A percentile compares a stretch with the other conserved stretches of the same genome.
Evolutionary conservation across 2,888 invertebrate species (phyloP).

Genomic region (Atrina japonica): DNA sequence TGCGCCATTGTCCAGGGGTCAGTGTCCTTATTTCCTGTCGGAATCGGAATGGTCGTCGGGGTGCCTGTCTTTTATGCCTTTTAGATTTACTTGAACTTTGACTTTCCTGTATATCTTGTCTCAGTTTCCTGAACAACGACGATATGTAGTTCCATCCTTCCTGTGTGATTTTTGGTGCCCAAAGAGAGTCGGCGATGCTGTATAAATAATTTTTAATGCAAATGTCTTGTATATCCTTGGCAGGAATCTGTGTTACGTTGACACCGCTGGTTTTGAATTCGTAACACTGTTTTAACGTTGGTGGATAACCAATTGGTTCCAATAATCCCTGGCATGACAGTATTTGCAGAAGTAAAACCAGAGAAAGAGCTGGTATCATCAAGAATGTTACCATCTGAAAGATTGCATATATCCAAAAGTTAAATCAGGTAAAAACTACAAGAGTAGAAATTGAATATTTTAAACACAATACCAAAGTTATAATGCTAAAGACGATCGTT

Average conservation of each 20-base stretch:
- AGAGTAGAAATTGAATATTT: no score
- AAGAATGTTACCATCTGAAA: no score
- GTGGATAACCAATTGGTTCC: constrained; percentile 12
- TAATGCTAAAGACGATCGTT: no score
- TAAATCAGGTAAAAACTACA: no score
- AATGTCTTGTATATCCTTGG: constrained; percentile 10
- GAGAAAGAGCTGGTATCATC: no score
- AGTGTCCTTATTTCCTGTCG: constrained; percentile 24
- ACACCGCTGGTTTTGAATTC: constrained; percentile 8
- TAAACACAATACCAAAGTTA: no score
- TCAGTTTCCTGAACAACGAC: constrained; percentile 26
- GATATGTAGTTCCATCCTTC: constrained; percentile 29
- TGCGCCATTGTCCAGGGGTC: no score
- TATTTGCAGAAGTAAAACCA: no score
- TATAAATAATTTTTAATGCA: constrained; percentile 12
- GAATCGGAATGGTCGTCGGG: neutral
- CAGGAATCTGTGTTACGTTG: constrained; percentile 2
- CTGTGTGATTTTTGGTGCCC: constrained; percentile 29
- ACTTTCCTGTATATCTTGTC: constrained; percentile 1
- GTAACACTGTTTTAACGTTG: constrained; percentile 14
- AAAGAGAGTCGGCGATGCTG: constrained; percentile 2
- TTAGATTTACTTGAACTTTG: neutral
- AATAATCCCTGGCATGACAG: neutral
- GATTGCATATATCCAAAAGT: no score
- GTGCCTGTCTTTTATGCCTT: constrained; percentile 15